phyloP scores from a whole-genome alignment of 2,888 invertebrate species.

The Liopterus haemorrhoidalis region DNA sequence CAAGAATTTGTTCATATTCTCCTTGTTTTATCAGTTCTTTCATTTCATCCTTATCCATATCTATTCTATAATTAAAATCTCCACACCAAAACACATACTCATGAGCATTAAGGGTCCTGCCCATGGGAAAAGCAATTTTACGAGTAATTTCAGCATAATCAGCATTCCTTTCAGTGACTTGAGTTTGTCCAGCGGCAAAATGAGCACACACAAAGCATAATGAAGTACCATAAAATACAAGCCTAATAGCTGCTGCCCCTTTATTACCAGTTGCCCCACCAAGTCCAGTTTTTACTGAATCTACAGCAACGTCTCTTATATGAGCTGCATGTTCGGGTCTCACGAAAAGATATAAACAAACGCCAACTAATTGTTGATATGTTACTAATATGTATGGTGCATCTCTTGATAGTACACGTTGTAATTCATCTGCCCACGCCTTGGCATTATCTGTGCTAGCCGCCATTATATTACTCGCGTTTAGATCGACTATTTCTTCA shows the following conservation, averaged over 20 bases:
- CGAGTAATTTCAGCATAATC: conserved; percentile 94
- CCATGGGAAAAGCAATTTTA: conserved; percentile 87
- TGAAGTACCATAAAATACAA: conserved; percentile 87
- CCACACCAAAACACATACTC: conserved; percentile 99
- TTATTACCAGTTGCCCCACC: conserved; percentile 98
- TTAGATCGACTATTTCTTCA: conserved; percentile 98
- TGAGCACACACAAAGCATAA: conserved; percentile 98
- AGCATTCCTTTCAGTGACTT: conserved; percentile 89
- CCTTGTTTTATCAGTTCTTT: conserved; percentile 74
- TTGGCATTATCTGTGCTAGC: conserved; percentile 89
- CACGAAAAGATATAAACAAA: conserved; percentile 92
- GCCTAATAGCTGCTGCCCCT: conserved; percentile 88
- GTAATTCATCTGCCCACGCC: conserved; percentile 92
- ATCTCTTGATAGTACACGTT: conserved; percentile 80
- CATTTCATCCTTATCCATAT: conserved; percentile 90
- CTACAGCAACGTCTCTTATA: conserved; percentile 88
- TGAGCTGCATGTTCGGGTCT: conserved; percentile 82
- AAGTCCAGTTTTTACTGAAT: conserved; percentile 95
- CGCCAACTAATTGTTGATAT: conserved; percentile 93
- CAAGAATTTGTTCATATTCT: conserved; percentile 68
- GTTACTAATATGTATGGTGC: conserved; percentile 83
- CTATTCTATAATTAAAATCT: conserved; percentile 97
- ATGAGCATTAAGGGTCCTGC: conserved; percentile 85
- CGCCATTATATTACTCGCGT: conserved; percentile 96
- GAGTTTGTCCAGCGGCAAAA: conserved; percentile 97